Conservation (phyloP, 2,888 invertebrate genomes). For the Harpalus rufipes region DNA sequence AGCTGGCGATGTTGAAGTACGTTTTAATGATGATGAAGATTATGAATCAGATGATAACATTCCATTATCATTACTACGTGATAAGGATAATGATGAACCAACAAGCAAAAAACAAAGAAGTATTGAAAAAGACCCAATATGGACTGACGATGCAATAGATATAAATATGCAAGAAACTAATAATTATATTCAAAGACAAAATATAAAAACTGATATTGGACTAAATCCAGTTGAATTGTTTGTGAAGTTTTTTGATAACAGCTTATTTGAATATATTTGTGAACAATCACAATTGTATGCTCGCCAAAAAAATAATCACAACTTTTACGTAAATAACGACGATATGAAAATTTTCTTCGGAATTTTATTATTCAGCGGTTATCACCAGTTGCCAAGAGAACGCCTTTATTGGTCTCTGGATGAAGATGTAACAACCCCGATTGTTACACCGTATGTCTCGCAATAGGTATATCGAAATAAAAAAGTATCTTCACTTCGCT, state of each 20-base stretch:
- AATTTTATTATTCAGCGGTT: background rate
- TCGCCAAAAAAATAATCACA: background rate
- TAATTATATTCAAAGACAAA: background rate
- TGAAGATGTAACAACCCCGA: slow-evolving; percentile 3
- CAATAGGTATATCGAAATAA: slow-evolving; percentile 56
- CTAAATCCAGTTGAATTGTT: background rate
- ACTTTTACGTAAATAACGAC: background rate
- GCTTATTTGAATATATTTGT: background rate
- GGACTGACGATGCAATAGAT: background rate
- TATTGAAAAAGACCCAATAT: background rate
- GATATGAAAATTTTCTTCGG: background rate
- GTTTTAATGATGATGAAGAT: background rate
- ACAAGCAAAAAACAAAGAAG: background rate
- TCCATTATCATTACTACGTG: background rate
- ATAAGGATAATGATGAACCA: background rate
- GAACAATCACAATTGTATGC: background rate
- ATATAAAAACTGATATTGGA: background rate
- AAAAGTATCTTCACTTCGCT: slow-evolving; percentile 39
- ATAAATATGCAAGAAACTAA: background rate
- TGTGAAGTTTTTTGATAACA: background rate
- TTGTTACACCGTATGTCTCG: slow-evolving; percentile 34
- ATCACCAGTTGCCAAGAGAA: background rate
- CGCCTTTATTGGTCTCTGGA: slow-evolving; percentile 9
- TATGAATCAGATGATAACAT: background rate
- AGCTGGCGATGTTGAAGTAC: background rate